Base-by-base conservation (phyloP, 2,113 vertebrate genomes). In the Patagioenas fasciata region DNA sequence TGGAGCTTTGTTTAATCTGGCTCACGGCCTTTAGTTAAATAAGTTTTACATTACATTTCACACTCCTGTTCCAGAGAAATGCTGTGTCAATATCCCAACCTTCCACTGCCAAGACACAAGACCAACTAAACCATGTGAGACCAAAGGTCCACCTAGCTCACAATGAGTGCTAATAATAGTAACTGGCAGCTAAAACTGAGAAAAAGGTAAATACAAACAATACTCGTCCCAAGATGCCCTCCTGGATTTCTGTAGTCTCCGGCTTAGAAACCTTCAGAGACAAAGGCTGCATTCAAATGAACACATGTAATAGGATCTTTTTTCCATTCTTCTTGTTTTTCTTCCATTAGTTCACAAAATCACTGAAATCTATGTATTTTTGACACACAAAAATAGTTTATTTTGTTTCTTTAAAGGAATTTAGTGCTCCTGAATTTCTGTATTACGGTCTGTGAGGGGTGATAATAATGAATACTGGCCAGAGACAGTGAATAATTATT, bases 11-110 rank as follows among this genome's bases (percentile, higher is more conserved):
- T 64, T 88, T 65, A 67, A 11, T 48, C 32, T 67, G 69, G 61
- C 75, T 89, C 54, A 60, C 7, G 53, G 65, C 36, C 62, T 82
- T 88, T 54, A 78, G 92, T 96, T 88, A 94, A 95, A 71, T 75
- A 67, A 86, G 80, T 97, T 84, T 93, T 48, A 18, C 70, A 95
- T 96, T 91, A 95, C 34, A 14, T 94, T 90, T 88, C 80, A 86
- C 67, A 88, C 67, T 91, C 82, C 53, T 54, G n/a, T 64, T 4
- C 40, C 61, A 69, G 60, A 81, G 36, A 92, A 94, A 84, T 69
- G 80, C 65, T 84, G 5, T 90, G 90, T 64, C 65, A 88, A 71
- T 72, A 90, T 29, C 34, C 80, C 65, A 88, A 29, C 31, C 51
- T 75, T 71, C 90, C n/a, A 36, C 34, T 78, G 53, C 65, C 75